Evolutionary conservation across 1,140 invertebrate species (phyloP).

Genomic region (Batillaria attramentaria): DNA sequence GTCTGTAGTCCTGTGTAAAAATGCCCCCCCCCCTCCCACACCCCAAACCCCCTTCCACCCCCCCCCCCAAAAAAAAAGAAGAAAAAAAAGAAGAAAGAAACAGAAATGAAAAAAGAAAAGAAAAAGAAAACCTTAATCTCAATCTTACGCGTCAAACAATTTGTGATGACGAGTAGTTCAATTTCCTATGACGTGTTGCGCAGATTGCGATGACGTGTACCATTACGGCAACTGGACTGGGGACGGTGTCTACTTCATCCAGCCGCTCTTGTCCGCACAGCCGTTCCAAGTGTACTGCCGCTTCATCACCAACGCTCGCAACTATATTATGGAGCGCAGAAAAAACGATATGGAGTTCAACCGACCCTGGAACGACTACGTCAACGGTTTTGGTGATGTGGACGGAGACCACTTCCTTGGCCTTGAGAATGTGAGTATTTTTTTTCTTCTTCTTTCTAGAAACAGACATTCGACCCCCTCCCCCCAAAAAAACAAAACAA

Average conservation of each 20-base stretch:
- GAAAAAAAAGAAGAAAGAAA: too few species aligned
- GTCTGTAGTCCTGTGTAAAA: too few species aligned
- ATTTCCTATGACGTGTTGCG: too few species aligned
- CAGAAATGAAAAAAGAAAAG: too few species aligned
- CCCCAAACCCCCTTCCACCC: too few species aligned
- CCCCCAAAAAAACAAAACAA: too few species aligned
- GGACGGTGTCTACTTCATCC: constrained; percentile 5
- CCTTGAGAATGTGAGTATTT: constrained; percentile 27
- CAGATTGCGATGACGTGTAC: constrained; percentile 24
- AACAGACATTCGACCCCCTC: too few species aligned
- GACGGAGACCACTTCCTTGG: constrained; percentile 28
- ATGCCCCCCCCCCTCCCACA: too few species aligned
- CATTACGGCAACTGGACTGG: background rate
- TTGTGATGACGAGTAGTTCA: too few species aligned
- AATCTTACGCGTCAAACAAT: too few species aligned
- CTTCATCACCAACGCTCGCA: background rate
- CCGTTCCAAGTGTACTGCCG: constrained; percentile 19
- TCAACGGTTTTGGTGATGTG: constrained; percentile 29
- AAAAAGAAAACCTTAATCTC: too few species aligned
- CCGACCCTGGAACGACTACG: constrained; percentile 25
- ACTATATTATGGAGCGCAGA: constrained; percentile 10
- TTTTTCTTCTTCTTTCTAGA: background rate
- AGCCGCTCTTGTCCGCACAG: background rate
- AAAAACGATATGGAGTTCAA: background rate
- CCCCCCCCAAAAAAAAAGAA: too few species aligned